phyloP scores from a whole-genome alignment of 2,888 invertebrate species.

The Tenthredo notha region DNA sequence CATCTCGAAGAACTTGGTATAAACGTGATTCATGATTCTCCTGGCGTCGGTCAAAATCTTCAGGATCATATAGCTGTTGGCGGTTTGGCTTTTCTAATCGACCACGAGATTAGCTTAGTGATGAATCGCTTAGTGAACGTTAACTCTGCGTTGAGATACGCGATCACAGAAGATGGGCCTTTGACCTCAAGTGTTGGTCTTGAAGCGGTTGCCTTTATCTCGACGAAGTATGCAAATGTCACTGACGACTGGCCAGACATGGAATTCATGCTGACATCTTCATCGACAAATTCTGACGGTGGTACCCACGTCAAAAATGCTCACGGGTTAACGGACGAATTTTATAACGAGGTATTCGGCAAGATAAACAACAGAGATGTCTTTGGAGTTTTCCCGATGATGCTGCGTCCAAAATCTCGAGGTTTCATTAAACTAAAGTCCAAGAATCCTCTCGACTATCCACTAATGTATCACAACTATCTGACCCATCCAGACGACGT shows the following conservation, averaged over 20 bases:
- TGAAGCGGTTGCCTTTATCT: slow-evolving; percentile 93
- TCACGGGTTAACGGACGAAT: slow-evolving; percentile 90
- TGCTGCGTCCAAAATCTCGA: slow-evolving; percentile 92
- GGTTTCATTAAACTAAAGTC: slow-evolving; percentile 88
- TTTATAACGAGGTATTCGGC: slow-evolving; percentile 88
- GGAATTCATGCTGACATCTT: slow-evolving; percentile 93
- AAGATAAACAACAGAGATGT: slow-evolving; percentile 88
- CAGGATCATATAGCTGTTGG: slow-evolving; percentile 95
- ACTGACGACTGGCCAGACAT: slow-evolving; percentile 96
- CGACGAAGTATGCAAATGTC: slow-evolving; percentile 92
- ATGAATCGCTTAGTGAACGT: slow-evolving; percentile 91
- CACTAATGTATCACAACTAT: slow-evolving; percentile 95
- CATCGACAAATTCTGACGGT: slow-evolving; percentile 91
- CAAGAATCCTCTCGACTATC: slow-evolving; percentile 87
- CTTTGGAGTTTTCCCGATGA: slow-evolving; percentile 92
- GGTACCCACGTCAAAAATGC: slow-evolving; percentile 89
- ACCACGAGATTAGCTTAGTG: slow-evolving; percentile 89
- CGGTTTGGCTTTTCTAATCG: slow-evolving; percentile 89
- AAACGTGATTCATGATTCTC: slow-evolving; percentile 87
- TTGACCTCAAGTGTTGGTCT: slow-evolving; percentile 92
- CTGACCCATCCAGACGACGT: slow-evolving; percentile 93
- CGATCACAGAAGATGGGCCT: slow-evolving; percentile 92
- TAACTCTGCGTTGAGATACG: slow-evolving; percentile 91
- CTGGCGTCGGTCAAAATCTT: slow-evolving; percentile 92
- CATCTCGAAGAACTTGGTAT: slow-evolving; percentile 87